Conservation (phyloP, 2,797 vertebrate species). For the Amblyraja radiata region DNA sequence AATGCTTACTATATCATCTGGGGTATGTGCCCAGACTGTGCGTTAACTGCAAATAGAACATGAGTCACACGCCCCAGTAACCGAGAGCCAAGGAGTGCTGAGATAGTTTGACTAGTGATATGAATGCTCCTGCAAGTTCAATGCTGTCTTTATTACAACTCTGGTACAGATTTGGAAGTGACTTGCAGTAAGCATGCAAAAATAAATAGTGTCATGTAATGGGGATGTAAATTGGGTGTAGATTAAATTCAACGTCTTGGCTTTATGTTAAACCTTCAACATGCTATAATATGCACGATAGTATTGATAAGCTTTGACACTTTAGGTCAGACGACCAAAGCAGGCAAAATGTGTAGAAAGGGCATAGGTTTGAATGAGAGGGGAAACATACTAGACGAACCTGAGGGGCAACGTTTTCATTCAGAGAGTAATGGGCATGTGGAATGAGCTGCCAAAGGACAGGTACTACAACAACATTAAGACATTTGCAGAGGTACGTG, state of each 20-base stretch:
- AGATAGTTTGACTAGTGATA: background rate
- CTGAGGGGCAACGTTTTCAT: too few relatives aligned
- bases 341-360: background rate
- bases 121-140: background rate
- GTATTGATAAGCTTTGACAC: background rate
- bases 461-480: too few relatives aligned
- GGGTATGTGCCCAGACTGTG: slow-evolving; percentile 8
- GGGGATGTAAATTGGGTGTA: background rate
- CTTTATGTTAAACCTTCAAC: background rate
- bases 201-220: background rate
- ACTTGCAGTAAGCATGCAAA: background rate
- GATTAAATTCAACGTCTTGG: background rate
- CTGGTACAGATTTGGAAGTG: background rate
- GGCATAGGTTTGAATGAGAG: background rate
- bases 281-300: background rate
- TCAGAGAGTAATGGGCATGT: too few relatives aligned
- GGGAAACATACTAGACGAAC: too few relatives aligned
- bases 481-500: too few relatives aligned
- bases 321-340: background rate
- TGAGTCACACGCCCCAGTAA: slow-evolving; percentile 3
- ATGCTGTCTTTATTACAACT: background rate
- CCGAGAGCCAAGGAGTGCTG: background rate
- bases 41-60: background rate
- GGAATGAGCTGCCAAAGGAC: too few relatives aligned
- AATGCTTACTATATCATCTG: slow-evolving; percentile 10